phyloP scores from a whole-genome alignment of 1,140 invertebrate species.

The Aphelenchoides fujianensis region DNA sequence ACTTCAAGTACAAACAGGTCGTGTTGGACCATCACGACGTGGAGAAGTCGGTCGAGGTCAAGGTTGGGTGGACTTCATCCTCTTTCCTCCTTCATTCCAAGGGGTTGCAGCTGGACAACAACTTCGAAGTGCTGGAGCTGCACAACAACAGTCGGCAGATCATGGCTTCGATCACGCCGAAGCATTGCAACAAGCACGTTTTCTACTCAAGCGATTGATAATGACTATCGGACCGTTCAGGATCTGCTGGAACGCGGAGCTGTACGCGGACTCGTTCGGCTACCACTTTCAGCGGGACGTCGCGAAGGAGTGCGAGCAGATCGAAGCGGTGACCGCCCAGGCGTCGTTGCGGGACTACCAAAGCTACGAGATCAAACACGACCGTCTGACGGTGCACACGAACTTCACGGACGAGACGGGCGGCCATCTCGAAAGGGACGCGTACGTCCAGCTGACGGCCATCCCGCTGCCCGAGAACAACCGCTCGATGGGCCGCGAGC shows the following conservation, averaged over 20 bases:
- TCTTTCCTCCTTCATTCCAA: constrained; percentile 18
- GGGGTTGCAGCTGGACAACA: constrained; percentile 37
- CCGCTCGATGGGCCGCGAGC: constrained; percentile 15
- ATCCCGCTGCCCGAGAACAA: constrained; percentile 31
- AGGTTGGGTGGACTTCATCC: constrained; percentile 48
- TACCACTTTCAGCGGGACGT: constrained; percentile 40
- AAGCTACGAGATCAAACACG: constrained; percentile 35
- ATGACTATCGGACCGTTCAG: constrained; percentile 24
- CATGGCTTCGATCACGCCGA: constrained; percentile 49
- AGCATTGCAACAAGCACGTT: constrained; percentile 45
- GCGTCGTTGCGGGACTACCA: constrained; percentile 45
- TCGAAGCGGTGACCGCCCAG: constrained; percentile 44
- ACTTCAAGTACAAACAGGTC: constrained; percentile 54
- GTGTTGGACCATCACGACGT: constrained; percentile 35
- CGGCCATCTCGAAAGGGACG: constrained; percentile 30
- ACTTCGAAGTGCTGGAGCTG: constrained; percentile 43
- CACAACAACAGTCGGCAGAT: constrained; percentile 46
- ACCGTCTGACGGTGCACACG: constrained; percentile 38
- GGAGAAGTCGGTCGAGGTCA: constrained; percentile 55
- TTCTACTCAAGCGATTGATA: background rate
- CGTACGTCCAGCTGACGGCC: constrained; percentile 49
- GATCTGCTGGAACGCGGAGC: constrained; percentile 49
- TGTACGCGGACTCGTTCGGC: constrained; percentile 39
- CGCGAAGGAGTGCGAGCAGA: constrained; percentile 35
- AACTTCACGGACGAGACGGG: constrained; percentile 32